phyloP scores from a whole-genome alignment of 2,113 vertebrate genomes.

The Austrofundulus limnaeus region DNA sequence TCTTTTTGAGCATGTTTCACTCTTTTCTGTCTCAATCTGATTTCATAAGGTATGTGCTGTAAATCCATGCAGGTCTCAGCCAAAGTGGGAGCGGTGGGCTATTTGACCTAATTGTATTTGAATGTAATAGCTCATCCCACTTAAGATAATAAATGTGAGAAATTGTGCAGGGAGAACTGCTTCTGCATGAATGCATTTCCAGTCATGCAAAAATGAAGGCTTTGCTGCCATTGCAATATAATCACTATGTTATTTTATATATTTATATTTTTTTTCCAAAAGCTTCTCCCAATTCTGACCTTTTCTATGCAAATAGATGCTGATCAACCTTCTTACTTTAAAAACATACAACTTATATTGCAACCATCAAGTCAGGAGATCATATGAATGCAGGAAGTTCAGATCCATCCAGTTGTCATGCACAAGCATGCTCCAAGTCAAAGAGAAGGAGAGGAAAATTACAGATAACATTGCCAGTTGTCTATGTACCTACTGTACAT shows the following conservation, averaged over 20 bases:
- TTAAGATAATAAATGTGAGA: conserved; percentile 64
- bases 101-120: conserved; percentile 63
- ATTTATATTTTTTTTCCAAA: background rate
- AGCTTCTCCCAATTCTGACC: conserved; percentile 68
- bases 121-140: conserved; percentile 60
- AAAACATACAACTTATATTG: conserved; percentile 74
- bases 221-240: conserved; percentile 77
- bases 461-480: conserved; percentile 62
- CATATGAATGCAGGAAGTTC: conserved; percentile 61
- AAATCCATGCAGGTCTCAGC: conserved; percentile 75
- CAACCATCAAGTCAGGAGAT: conserved; percentile 69
- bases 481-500: conserved; percentile 47
- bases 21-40: conserved; percentile 56
- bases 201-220: conserved; percentile 72
- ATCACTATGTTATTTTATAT: conserved; percentile 54
- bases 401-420: conserved; percentile 73
- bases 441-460: conserved; percentile 72
- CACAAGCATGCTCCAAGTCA: conserved; percentile 77
- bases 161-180: conserved; percentile 60
- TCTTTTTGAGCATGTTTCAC: conserved; percentile 43
- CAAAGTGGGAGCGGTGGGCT: conserved; percentile 71
- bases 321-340: conserved; percentile 56
- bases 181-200: conserved; percentile 69
- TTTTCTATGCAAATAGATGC: conserved; percentile 51
- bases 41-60: conserved; percentile 65